A percentile compares a stretch with the other conserved stretches of the same genome.
phyloP scores from a whole-genome alignment of 53 echinoderm and acorn worm genomes.

The Holothuria leucospilota region DNA sequence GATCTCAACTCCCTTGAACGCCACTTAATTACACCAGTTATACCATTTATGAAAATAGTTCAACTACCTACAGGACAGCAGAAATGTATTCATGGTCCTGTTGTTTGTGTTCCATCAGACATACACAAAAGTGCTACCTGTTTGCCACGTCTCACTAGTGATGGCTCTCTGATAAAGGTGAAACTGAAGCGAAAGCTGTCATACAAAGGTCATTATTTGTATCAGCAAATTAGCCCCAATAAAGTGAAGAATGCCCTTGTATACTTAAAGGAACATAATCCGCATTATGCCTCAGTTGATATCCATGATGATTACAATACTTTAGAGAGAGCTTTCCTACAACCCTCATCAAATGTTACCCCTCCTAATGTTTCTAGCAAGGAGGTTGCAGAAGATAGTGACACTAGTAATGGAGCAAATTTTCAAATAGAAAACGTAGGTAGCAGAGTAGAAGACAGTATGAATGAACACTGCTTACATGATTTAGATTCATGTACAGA shows the following conservation, averaged over 20 bases:
- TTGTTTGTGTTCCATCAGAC: constrained; percentile 64
- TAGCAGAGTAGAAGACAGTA: no score
- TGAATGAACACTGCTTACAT: no score
- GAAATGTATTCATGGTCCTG: constrained; percentile 63
- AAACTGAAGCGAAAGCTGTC: constrained; percentile 29
- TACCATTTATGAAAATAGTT: constrained; percentile 72
- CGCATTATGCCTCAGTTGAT: constrained; percentile 1
- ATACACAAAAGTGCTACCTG: constrained; percentile 17
- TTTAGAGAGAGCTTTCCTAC: no score
- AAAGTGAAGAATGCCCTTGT: background rate
- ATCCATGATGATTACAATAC: background rate
- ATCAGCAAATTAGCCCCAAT: background rate
- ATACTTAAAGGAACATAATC: background rate
- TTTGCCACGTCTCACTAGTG: constrained; percentile 45
- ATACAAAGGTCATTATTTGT: constrained; percentile 36
- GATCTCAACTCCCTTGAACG: constrained; percentile 42
- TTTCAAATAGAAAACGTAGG: no score
- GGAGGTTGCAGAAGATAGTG: background rate
- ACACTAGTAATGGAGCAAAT: no score
- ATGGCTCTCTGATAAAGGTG: constrained; percentile 60
- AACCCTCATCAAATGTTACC: constrained; percentile 32
- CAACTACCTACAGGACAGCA: constrained; percentile 59
- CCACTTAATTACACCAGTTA: constrained; percentile 62
- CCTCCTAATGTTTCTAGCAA: constrained; percentile 36
- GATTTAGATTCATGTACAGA: no score